Conservation (phyloP, 2,113 vertebrate species). For the Notothenia rossii region DNA sequence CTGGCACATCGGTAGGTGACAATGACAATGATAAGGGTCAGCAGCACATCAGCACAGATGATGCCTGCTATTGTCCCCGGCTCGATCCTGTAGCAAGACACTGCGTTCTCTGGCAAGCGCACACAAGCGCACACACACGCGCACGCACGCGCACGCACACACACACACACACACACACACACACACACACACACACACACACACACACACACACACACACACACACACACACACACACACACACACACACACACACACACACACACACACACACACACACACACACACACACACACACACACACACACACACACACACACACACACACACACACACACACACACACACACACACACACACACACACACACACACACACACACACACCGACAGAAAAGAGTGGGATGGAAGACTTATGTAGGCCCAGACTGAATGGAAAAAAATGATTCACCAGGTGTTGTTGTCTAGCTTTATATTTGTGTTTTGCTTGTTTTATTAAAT, state of each 20-base stretch:
- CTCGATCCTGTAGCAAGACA: slow-evolving; percentile 79
- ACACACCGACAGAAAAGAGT: slow-evolving; percentile 11
- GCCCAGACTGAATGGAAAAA: slow-evolving; percentile 25
- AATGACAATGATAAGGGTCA: slow-evolving; percentile 79
- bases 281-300: background rate
- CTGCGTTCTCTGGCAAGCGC: slow-evolving; percentile 50
- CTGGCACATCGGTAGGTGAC: slow-evolving; percentile 78
- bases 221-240: background rate
- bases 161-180: background rate
- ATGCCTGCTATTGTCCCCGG: slow-evolving; percentile 75
- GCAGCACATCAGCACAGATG: slow-evolving; percentile 73
- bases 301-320: background rate
- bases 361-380: background rate
- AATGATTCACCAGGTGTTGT: slow-evolving; percentile 7
- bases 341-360: background rate
- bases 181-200: background rate
- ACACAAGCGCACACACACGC: background rate
- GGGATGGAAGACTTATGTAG: slow-evolving; percentile 20
- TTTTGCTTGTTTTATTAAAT: background rate
- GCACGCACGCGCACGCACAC: background rate
- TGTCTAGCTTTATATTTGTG: background rate
- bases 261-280: too few species aligned
- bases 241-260: background rate
- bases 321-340: background rate
- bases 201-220: background rate